These are phyloP conservation scores for Drosophila yakuba DNA, from an alignment of 1,140 invertebrate genomes.

Conservation along the genomic window DNA sequence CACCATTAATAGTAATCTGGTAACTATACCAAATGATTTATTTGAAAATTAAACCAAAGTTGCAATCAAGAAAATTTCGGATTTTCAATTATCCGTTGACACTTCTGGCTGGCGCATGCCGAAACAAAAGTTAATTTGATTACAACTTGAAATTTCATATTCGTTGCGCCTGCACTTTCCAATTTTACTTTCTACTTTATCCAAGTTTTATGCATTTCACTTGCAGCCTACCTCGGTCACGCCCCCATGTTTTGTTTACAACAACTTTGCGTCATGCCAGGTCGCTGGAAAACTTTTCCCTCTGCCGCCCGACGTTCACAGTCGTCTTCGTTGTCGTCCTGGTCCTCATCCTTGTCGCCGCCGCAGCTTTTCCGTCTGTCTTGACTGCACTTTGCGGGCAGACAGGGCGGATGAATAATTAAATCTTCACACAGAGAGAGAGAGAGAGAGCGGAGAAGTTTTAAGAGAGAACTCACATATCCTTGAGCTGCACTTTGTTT, in stretches of 20 bases:
- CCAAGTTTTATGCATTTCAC: slow-evolving; percentile 43
- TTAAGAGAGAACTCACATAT: slow-evolving; percentile 32
- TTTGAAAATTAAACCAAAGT: slow-evolving; percentile 2
- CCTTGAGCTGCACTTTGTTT: slow-evolving; percentile 72
- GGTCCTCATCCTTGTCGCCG: slow-evolving; percentile 24
- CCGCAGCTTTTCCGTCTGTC: slow-evolving; percentile 29
- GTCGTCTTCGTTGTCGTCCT: slow-evolving; percentile 15
- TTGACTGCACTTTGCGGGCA: slow-evolving; percentile 66
- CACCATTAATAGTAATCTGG: too few relatives aligned
- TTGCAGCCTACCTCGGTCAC: slow-evolving; percentile 16
- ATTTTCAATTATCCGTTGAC: slow-evolving; percentile 67
- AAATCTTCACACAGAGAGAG: slow-evolving; percentile 62
- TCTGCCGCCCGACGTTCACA: slow-evolving; percentile 5
- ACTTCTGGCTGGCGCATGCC: slow-evolving; percentile 42
- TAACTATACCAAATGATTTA: background rate
- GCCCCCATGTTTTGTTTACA: slow-evolving; percentile 63
- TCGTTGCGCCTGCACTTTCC: slow-evolving; percentile 58
- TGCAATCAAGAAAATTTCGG: slow-evolving; percentile 40
- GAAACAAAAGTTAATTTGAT: slow-evolving; percentile 76
- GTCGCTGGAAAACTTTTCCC: slow-evolving; percentile 56
- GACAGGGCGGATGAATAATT: slow-evolving; percentile 79
- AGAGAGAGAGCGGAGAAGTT: slow-evolving; percentile 25
- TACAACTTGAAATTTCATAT: slow-evolving; percentile 60
- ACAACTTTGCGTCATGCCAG: slow-evolving; percentile 41
- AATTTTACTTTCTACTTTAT: slow-evolving; percentile 45